Evolutionary conservation across 2,113 vertebrate genomes (phyloP), one percentile per base, ranked within the genome.

Genomic region (Cettia cetti): DNA sequence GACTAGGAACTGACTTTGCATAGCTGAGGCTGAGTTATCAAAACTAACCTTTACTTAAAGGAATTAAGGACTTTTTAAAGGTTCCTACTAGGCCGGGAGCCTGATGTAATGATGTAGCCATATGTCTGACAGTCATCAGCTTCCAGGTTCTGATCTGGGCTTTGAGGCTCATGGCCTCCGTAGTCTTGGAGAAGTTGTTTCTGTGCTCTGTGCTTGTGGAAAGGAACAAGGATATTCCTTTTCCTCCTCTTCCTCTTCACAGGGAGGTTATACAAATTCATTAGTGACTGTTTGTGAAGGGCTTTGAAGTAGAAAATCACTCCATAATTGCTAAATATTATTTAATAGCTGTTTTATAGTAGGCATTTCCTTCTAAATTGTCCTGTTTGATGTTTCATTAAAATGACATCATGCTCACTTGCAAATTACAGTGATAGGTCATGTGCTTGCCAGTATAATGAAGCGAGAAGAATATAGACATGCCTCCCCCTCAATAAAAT

Each of bases 251-350:
- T 44, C 11, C 11, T 49, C 20, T n/a, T 63, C 65, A 11, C 30
- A 52, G 68, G 88, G 60, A 66, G 30, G 44, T 90, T 94, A 90
- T 93, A 64, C 68, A 95, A 91, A 96, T 96, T 95, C 35, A 84
- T 97, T 90, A 94, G 56, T 60, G 64, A 88, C 76, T 96, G 87
- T 95, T 94, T 94, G 82, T 92, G 60, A 94, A 88, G 64, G 44
- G 85, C 75, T 96, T 94, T 95, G 93, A 96, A 95, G 93, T 92
- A 94, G 95, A 97, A 97, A 96, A 97, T 95, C 82, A 89, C 47
- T 70, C 44, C 28, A 64, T 96, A 96, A 97, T 93, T 94, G 44
- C 79, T 95, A 89, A 94, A 79, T 83, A 96, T 92, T 96, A 96
- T 95, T 96, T 96, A 95, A 96, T 96, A 86, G 82, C 40, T 92